These are phyloP conservation scores for Lithobates pipiens DNA, from an alignment of 2,797 vertebrate species.

Conservation along the genomic window DNA sequence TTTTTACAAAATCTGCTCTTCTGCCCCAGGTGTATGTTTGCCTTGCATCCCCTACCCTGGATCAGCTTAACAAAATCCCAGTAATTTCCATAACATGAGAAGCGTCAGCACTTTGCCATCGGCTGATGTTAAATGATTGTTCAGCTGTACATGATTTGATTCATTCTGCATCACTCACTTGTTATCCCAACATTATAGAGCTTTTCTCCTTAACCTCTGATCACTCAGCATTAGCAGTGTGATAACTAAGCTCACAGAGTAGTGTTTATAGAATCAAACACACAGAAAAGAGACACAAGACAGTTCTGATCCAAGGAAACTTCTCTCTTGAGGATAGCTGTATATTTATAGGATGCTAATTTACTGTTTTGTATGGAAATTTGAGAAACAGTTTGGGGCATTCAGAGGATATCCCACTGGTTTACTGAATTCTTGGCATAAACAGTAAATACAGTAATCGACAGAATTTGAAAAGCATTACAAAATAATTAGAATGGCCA, in stretches of 20 bases:
- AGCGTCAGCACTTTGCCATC: slow-evolving; percentile 48
- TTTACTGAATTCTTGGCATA: not conserved
- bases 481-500: too few relatives aligned
- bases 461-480: too few relatives aligned
- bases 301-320: slow-evolving; percentile 8
- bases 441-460: too few relatives aligned
- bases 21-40: slow-evolving; percentile 21
- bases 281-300: not conserved
- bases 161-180: slow-evolving; percentile 56
- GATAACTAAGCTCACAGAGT: slow-evolving; percentile 3
- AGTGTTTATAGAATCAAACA: slow-evolving; percentile 12
- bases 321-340: not conserved
- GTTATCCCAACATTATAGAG: slow-evolving; percentile 44
- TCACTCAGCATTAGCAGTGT: slow-evolving; percentile 27
- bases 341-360: not conserved
- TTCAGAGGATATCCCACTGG: not conserved
- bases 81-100: slow-evolving; percentile 43
- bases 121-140: slow-evolving; percentile 57
- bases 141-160: slow-evolving; percentile 59
- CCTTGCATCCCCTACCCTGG: slow-evolving; percentile 20
- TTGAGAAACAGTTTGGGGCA: not conserved
- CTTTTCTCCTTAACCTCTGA: slow-evolving; percentile 18
- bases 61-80: slow-evolving; percentile 34
- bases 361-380: not conserved
- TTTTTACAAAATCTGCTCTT: slow-evolving; percentile 19